Percentiles rank a stretch among this genome's conserved stretches.
phyloP scores from a whole-genome alignment of 2,797 vertebrate species.

The Falco concolor region DNA sequence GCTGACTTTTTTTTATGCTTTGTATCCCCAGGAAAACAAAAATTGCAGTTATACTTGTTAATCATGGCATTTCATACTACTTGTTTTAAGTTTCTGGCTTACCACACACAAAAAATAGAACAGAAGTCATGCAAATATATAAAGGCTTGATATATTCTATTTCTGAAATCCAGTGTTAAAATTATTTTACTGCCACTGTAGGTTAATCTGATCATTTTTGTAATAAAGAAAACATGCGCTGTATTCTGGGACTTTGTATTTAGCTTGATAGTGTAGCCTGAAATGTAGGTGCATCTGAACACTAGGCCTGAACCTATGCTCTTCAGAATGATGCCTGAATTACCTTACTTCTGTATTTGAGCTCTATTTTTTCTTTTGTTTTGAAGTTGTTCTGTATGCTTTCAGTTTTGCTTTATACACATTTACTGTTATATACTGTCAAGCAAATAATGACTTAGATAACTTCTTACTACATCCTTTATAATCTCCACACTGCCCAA shows the following conservation, averaged over 20 bases:
- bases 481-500: neutral
- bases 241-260: neutral
- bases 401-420: neutral
- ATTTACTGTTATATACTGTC: neutral
- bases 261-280: neutral
- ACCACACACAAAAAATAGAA: neutral
- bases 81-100: slow-evolving; percentile 10
- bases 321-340: neutral
- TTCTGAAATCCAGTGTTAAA: neutral
- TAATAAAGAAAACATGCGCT: neutral
- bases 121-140: slow-evolving; percentile 21
- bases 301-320: neutral
- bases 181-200: slow-evolving; percentile 17
- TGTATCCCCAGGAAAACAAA: slow-evolving; percentile 51
- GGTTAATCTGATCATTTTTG: neutral
- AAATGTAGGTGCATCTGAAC: neutral
- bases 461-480: neutral
- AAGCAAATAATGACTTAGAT: neutral
- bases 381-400: neutral
- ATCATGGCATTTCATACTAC: neutral
- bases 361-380: neutral
- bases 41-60: slow-evolving; percentile 27
- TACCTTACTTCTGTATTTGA: neutral
- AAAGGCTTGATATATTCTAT: neutral
- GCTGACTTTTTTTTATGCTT: slow-evolving; percentile 29